A percentile compares a stretch with the other conserved stretches of the same genome.
These are phyloP conservation scores for Melanostoma mellinum DNA, from an alignment of 2,888 invertebrate species.

Conservation along the genomic window DNA sequence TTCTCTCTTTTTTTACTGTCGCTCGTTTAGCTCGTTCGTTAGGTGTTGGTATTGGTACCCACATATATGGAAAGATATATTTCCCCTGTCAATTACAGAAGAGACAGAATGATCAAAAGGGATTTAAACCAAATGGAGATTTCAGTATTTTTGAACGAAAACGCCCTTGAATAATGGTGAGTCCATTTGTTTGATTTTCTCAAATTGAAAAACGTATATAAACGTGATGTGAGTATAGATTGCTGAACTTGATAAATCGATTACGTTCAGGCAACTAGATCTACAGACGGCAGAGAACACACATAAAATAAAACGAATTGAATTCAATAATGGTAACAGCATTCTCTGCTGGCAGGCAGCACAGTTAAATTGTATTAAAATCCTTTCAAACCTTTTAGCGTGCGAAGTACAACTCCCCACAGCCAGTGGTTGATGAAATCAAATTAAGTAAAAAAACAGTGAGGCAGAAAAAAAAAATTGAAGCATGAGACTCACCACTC, in stretches of 20 bases:
- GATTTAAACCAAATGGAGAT: slow-evolving; percentile 26
- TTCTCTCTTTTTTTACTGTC: slow-evolving; percentile 19
- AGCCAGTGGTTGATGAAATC: slow-evolving; percentile 57
- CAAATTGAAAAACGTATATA: slow-evolving; percentile 20
- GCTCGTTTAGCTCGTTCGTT: neutral
- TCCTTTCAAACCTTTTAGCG: slow-evolving; percentile 62
- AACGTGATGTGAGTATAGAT: neutral
- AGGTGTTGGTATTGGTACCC: too few relatives aligned
- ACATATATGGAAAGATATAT: neutral
- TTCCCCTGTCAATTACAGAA: slow-evolving; percentile 45
- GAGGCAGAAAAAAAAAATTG: slow-evolving; percentile 12
- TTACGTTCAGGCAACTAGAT: slow-evolving; percentile 18
- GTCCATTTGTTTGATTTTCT: slow-evolving; percentile 33
- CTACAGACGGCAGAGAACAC: slow-evolving; percentile 2
- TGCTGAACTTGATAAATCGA: slow-evolving; percentile 34
- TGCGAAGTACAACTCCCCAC: slow-evolving; percentile 35
- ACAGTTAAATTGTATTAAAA: slow-evolving; percentile 61
- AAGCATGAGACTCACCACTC: neutral
- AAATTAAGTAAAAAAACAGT: slow-evolving; percentile 55
- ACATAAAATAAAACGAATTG: slow-evolving; percentile 41
- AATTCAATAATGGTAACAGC: slow-evolving; percentile 33
- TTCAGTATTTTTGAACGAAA: slow-evolving; percentile 23
- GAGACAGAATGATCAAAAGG: slow-evolving; percentile 32
- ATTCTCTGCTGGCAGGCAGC: slow-evolving; percentile 26
- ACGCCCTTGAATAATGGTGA: slow-evolving; percentile 35